A percentile compares a stretch with the other conserved stretches of the same genome.
phyloP scores from a whole-genome alignment of 2,888 invertebrate genomes.

The Dynastes grantii region DNA sequence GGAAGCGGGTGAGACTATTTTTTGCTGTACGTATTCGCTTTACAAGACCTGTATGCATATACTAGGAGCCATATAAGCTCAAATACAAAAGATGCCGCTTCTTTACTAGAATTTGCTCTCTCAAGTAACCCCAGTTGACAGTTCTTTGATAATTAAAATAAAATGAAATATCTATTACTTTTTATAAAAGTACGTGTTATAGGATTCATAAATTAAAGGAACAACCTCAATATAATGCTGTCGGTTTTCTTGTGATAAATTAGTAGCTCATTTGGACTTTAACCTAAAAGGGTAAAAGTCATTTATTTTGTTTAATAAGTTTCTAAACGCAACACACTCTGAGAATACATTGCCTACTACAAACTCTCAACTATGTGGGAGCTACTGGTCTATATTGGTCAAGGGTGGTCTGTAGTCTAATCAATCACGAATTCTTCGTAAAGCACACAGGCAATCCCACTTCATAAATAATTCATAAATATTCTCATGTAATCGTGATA shows the following conservation, averaged over 20 bases:
- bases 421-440: constrained; percentile 36
- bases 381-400: constrained; percentile 44
- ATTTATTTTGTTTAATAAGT: constrained; percentile 42
- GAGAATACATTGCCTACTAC: constrained; percentile 1
- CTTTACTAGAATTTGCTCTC: no score
- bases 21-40: no score
- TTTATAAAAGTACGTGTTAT: constrained; percentile 13
- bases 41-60: no score
- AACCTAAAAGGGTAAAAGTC: constrained; percentile 48
- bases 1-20: no score
- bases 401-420: constrained; percentile 47
- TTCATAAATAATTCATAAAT: constrained; percentile 49
- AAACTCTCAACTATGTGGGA: constrained; percentile 25
- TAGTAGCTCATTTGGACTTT: constrained; percentile 34
- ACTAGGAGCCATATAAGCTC: no score
- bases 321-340: constrained; percentile 12
- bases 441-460: constrained; percentile 38
- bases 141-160: neutral
- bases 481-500: constrained; percentile 30
- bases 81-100: no score
- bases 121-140: no score
- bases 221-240: neutral
- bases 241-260: constrained; percentile 16
- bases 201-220: constrained; percentile 14
- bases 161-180: constrained; percentile 1